A percentile compares a stretch with the other conserved stretches of the same genome.
phyloP scores from a whole-genome alignment of 2,888 invertebrate species.

The Apeira syringaria region DNA sequence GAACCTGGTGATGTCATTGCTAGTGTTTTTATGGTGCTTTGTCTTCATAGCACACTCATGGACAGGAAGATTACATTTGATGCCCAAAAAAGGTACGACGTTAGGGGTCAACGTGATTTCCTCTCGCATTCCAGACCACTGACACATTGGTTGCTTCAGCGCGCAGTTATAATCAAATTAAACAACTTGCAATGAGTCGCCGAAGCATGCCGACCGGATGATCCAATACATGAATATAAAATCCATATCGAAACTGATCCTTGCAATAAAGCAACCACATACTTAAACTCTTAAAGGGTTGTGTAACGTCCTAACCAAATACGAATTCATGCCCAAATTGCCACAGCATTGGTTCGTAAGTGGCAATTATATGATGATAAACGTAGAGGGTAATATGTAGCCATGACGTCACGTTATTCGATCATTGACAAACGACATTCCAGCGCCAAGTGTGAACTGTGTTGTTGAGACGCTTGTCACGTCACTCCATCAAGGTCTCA shows the following conservation, averaged over 20 bases:
- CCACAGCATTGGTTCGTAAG: conserved; percentile 53
- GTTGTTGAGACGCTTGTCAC: conserved; percentile 70
- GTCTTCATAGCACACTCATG: conserved; percentile 32
- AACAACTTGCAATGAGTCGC: conserved; percentile 64
- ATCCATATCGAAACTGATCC: conserved; percentile 48
- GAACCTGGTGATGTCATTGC: conserved; percentile 43
- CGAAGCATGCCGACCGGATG: conserved; percentile 62
- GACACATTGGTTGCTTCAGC: conserved; percentile 64
- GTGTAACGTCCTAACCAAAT: conserved; percentile 64
- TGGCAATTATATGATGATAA: conserved; percentile 59
- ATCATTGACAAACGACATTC: conserved; percentile 83
- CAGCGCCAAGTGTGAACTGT: conserved; percentile 70
- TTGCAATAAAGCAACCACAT: conserved; percentile 49
- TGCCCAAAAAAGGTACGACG: conserved; percentile 67
- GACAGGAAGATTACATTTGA: conserved; percentile 60
- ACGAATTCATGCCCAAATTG: conserved; percentile 58
- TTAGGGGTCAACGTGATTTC: conserved; percentile 77
- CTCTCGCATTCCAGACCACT: conserved; percentile 73
- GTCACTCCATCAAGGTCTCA: conserved; percentile 71
- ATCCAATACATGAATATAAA: conserved; percentile 64
- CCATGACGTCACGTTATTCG: conserved; percentile 74
- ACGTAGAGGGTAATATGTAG: conserved; percentile 58
- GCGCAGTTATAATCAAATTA: conserved; percentile 67
- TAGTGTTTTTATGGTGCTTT: conserved; percentile 35
- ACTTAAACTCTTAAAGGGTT: conserved; percentile 47